Conservation (phyloP, 2,888 invertebrate genomes). For the Toxonevra muliebris region DNA sequence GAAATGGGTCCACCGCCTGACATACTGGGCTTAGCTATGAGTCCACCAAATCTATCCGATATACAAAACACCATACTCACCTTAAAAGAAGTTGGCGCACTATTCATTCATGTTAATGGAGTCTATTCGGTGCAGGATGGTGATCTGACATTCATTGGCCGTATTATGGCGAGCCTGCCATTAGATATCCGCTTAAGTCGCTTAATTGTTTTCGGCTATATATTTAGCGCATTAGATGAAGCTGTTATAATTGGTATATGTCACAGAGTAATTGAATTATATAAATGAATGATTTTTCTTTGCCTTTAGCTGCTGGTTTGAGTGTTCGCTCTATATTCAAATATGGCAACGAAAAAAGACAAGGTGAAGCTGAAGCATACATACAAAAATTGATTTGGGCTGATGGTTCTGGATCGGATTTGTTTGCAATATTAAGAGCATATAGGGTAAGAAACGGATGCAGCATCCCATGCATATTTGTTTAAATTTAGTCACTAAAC, state of each 20-base stretch:
- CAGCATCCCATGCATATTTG: too few species aligned
- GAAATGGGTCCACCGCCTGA: constrained; percentile 83
- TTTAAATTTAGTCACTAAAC: too few species aligned
- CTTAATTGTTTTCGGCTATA: constrained; percentile 85
- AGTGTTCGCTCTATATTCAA: constrained; percentile 83
- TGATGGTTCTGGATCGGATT: constrained; percentile 81
- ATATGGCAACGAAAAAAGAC: constrained; percentile 60
- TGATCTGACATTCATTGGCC: constrained; percentile 86
- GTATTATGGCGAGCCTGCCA: constrained; percentile 83
- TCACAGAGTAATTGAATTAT: neutral
- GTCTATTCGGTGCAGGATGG: constrained; percentile 75
- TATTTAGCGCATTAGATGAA: constrained; percentile 86
- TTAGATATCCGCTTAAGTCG: constrained; percentile 84
- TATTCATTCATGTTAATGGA: constrained; percentile 71
- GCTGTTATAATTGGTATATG: constrained; percentile 78
- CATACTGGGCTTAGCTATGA: constrained; percentile 83
- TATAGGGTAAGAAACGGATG: constrained; percentile 70
- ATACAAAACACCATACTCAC: constrained; percentile 83
- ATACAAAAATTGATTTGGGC: constrained; percentile 84
- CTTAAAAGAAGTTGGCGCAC: constrained; percentile 86
- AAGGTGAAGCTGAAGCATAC: constrained; percentile 71
- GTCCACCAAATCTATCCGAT: constrained; percentile 85
- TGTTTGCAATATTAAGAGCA: constrained; percentile 81
- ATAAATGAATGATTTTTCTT: neutral
- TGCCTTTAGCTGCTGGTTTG: constrained; percentile 77